phyloP scores from a whole-genome alignment of 2,113 vertebrate species.

The Mola mola region DNA sequence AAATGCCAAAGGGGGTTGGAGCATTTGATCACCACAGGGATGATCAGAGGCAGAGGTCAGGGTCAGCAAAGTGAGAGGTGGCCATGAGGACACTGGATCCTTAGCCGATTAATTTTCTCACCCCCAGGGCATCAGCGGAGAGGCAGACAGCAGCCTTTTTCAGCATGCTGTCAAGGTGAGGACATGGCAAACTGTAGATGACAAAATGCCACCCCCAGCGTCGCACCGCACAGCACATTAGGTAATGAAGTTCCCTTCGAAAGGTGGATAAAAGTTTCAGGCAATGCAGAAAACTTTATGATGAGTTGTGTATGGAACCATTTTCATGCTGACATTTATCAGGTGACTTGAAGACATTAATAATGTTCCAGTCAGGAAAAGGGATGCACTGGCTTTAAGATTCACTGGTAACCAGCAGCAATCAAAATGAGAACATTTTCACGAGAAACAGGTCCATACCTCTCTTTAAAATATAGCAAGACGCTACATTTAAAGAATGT shows the following conservation, averaged over 20 bases:
- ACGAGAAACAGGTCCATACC: neutral
- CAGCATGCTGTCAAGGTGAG: conserved; percentile 56
- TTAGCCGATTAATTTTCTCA: conserved; percentile 68
- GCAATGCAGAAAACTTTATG: too few species aligned
- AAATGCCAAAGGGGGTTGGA: neutral
- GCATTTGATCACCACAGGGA: conserved; percentile 23
- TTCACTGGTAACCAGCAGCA: neutral
- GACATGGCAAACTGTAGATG: conserved; percentile 54
- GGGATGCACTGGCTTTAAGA: neutral
- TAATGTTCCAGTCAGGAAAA: neutral
- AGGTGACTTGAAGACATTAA: neutral
- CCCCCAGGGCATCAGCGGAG: conserved; percentile 58
- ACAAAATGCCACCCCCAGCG: conserved; percentile 44
- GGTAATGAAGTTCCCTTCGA: conserved; percentile 60
- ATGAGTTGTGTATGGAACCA: too few species aligned
- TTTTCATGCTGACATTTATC: conserved; percentile 1
- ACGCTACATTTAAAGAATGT: too few species aligned
- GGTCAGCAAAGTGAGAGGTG: conserved; percentile 33
- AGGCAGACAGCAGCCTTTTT: conserved; percentile 65
- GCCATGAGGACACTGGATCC: conserved; percentile 62
- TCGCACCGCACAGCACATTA: conserved; percentile 46
- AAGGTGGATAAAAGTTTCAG: conserved; percentile 7
- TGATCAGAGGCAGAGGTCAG: conserved; percentile 42
- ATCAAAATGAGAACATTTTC: neutral
- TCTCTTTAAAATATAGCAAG: neutral